Conservation (phyloP, 2,797 vertebrate genomes). For the Melopsittacus undulatus region DNA sequence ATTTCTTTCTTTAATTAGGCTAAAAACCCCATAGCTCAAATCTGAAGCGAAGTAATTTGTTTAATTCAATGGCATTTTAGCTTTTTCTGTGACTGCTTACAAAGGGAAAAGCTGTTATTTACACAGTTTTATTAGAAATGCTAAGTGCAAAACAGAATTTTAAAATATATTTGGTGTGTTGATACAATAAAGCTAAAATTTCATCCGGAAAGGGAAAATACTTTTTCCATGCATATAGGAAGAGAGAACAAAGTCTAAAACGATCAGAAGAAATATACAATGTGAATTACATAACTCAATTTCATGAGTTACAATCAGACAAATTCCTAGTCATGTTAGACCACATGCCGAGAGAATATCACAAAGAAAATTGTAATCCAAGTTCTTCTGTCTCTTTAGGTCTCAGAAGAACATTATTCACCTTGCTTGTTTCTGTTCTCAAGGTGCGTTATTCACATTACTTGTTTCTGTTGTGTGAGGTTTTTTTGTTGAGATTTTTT, state of each 20-base stretch:
- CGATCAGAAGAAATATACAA: fast-evolving
- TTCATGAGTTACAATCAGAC: not conserved
- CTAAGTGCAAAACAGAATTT: not conserved
- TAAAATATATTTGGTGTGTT: not conserved
- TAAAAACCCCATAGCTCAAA: not conserved
- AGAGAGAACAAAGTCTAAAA: not conserved
- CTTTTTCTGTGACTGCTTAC: not conserved
- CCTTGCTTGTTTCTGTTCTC: not conserved
- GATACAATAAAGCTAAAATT: not conserved
- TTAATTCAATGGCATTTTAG: not conserved
- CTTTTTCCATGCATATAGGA: not conserved
- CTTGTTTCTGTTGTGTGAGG: not conserved
- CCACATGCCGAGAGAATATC: not conserved
- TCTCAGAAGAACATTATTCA: not conserved
- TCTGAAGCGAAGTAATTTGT: not conserved
- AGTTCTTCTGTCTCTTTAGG: not conserved
- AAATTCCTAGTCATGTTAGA: not conserved
- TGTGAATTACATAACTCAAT: not conserved
- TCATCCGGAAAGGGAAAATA: not conserved
- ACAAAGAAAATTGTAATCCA: not conserved
- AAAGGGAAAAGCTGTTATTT: not conserved
- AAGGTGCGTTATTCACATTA: not conserved
- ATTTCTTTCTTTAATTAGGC: not conserved
- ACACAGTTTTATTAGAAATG: not conserved
- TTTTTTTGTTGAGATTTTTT: too few relatives aligned